Evolutionary conservation across 2,797 vertebrate species (phyloP).

Genomic region (Synanceia verrucosa): DNA sequence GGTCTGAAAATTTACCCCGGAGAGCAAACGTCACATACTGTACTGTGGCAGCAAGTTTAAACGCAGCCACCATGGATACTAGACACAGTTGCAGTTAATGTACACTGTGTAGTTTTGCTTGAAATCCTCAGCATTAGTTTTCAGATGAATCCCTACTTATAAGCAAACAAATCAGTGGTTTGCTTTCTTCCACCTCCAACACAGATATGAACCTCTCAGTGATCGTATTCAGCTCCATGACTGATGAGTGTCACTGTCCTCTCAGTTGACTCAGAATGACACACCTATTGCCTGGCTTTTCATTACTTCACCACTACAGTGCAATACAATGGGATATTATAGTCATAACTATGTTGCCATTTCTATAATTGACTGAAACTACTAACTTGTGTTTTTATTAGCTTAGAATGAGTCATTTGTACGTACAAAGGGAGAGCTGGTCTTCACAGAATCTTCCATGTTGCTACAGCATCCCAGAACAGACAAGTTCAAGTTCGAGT

Average conservation of each 20-base stretch:
- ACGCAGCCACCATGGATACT: not conserved
- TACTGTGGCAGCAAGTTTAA: not conserved
- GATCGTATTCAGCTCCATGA: conserved; percentile 2
- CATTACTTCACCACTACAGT: not conserved
- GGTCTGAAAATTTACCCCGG: not conserved
- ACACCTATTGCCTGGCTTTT: not conserved
- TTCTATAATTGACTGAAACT: too few relatives aligned
- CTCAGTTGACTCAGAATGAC: conserved; percentile 4
- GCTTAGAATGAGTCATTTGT: too few relatives aligned
- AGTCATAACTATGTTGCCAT: too few relatives aligned
- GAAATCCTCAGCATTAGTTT: not conserved
- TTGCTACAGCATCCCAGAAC: too few relatives aligned
- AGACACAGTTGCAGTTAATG: not conserved
- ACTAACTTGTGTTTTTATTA: too few relatives aligned
- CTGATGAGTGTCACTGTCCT: not conserved
- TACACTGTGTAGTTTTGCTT: not conserved
- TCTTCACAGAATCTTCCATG: too few relatives aligned
- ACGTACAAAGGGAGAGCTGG: too few relatives aligned
- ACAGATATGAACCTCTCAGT: not conserved
- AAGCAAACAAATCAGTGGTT: conserved; percentile 4
- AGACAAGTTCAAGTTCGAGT: too few relatives aligned
- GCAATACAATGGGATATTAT: too few relatives aligned
- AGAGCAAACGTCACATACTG: not conserved
- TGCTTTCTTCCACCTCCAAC: not conserved
- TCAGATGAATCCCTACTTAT: not conserved